Base-by-base conservation (phyloP, 2,113 vertebrate genomes). In the Pterophyllum scalare region DNA sequence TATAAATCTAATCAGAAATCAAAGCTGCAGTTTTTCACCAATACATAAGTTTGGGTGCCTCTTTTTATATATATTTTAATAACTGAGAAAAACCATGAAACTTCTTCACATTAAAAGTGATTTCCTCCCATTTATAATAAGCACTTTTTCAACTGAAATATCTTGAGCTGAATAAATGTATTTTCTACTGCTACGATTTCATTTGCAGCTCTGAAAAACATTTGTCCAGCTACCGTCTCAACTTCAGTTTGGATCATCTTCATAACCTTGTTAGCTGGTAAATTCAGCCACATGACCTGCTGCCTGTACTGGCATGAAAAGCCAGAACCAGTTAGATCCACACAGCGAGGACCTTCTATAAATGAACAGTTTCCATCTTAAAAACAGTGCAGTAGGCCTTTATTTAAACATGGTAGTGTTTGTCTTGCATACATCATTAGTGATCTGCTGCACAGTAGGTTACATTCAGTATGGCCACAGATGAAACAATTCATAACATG, bases 381-480 rank as follows among this genome's bases (percentile, higher is more conserved):
- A 94, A 93, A 95, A 93, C 94, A 96, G 95, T 96, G 95, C 95
- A 94, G 91, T 94, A 92, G 93, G 92, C 92, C 92, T 95, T 97
- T 97, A 97, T 96, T 96, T 82, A 33, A 90, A 86, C 93, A 96
- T 76, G 92, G 96, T 96, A 96, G 96, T 97, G 95, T 89, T 91
- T 92, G 85, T 86, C 96, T 96, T 96, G 94, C 95, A 96, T 97
- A 97, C 97, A 97, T 94, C 91, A 93, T 96, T 91, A 96, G 95
- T 96, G 95, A 96, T 91, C 85, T 91, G 87, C 91, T 83, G 59
- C 88, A 94, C 89, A 72, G 24, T 70, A 70, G 81, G 75, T 95
- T 98, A 98, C 97, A 99, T 97, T 98, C 97, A 96, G n/a, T 88
- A 96, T 95, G 96, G 96, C 95, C 95, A 94, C 84, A 7, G 90